Evolutionary conservation across 1,140 invertebrate genomes (phyloP), one percentile per base, ranked within the genome.

Genomic region (Stegodyphus mimosarum): DNA sequence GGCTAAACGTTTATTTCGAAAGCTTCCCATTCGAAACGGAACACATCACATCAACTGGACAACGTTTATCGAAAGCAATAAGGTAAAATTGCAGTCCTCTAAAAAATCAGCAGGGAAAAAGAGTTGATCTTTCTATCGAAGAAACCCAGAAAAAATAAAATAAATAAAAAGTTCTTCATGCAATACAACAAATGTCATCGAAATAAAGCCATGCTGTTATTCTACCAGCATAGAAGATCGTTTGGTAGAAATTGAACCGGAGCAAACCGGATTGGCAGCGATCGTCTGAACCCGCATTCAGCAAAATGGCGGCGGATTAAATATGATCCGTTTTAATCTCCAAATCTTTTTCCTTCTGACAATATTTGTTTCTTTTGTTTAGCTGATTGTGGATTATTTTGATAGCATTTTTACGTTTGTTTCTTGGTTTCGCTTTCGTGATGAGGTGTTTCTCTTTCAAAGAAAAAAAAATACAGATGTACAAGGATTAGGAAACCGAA

Each of bases 241-340:
- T 81, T 81, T 81, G 70, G 69, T 60, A 70, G 50, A 70, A 77
- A 77, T 77, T 77, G 67, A 53, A 79, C 51, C 64, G 66, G 77
- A 70, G 51, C 67, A 11, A 60, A 11, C 15, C 55, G 55, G 9
- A 9, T 15, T 15, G 15, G 55, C 55, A 15, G 15, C 9, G 15
- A 60, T 60, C 55, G 55, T 9, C 9, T 60, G 48, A 72, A 50
- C 70, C 77, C 77, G 70, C 78, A 81, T 72, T 64, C 15, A 52
- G 13, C 69, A 81, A 81, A 81, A 72, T 72, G 78, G 78, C 70
- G 78, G 10, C 78, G 78, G 78, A 52, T 81, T 81, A 81, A 81
- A 81, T 81, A 81, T 81, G 78, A 81, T 81, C 78, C 78, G 78
- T 81, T 81, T 81, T 81, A 81, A 81, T 81, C 78, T 81, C 15